Conservation (phyloP, 2,797 vertebrate genomes). For the Sus cebifrons region DNA sequence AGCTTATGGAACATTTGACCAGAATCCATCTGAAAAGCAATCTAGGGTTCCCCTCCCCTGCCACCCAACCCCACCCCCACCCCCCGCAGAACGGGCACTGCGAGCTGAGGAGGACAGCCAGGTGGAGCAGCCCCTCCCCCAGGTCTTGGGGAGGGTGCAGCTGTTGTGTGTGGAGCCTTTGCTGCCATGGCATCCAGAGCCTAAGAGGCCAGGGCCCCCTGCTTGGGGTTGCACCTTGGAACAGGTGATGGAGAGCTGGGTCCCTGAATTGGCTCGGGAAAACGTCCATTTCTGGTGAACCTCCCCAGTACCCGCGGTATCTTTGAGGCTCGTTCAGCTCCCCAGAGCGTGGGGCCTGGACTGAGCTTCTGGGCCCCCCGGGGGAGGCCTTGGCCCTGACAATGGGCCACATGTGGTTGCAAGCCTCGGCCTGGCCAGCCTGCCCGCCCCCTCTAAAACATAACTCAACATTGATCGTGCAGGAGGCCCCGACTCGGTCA, state of each 20-base stretch:
- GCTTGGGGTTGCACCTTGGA: background rate
- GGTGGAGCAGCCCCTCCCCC: background rate
- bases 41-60: background rate
- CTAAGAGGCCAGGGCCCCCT: background rate
- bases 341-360: background rate
- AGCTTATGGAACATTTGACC: background rate
- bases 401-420: fast-evolving
- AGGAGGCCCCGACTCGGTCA: slow-evolving; percentile 81
- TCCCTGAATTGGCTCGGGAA: background rate
- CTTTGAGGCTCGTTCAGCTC: background rate
- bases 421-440: background rate
- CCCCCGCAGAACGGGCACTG: background rate
- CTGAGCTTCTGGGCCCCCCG: background rate
- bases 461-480: slow-evolving; percentile 84
- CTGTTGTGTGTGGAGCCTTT: background rate
- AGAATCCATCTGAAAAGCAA: background rate
- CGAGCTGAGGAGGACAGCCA: background rate
- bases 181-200: background rate
- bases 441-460: slow-evolving; percentile 80
- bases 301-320: background rate
- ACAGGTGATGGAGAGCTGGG: background rate
- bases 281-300: background rate
- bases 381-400: background rate
- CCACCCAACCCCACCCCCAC: background rate
- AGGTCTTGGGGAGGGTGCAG: background rate